Conservation (phyloP, 2,113 vertebrate genomes). For the Sinocyclocheilus maitianheensis region DNA sequence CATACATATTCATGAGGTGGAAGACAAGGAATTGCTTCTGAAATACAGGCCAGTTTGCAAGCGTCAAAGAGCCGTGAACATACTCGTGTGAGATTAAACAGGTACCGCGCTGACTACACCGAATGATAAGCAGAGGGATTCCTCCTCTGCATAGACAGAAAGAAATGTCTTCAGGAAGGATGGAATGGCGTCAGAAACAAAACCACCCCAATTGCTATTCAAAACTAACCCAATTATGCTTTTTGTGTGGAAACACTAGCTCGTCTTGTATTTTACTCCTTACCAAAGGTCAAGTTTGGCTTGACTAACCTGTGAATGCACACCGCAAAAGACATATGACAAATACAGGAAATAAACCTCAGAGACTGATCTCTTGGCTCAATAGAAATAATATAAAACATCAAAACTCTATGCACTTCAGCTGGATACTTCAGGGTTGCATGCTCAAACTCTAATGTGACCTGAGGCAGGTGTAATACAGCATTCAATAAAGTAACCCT, state of each 20-base stretch:
- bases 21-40: slow-evolving; percentile 26
- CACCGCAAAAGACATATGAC: background rate
- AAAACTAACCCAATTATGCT: too few relatives aligned
- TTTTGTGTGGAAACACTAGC: background rate
- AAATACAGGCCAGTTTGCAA: slow-evolving; percentile 36
- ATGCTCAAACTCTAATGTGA: background rate
- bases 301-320: background rate
- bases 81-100: slow-evolving; percentile 45
- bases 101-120: background rate
- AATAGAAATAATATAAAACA: background rate
- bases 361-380: background rate
- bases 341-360: background rate
- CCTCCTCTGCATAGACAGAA: background rate
- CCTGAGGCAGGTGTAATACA: background rate
- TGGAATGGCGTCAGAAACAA: too few relatives aligned
- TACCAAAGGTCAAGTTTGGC: background rate
- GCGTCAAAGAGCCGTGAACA: slow-evolving; percentile 44
- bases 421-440: too few relatives aligned
- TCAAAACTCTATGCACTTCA: too few relatives aligned
- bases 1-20: slow-evolving; percentile 65
- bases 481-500: too few relatives aligned
- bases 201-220: too few relatives aligned
- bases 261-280: background rate
- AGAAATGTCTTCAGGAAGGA: background rate
- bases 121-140: background rate